Percentiles rank a stretch among this genome's conserved stretches.
Conservation (phyloP, 92 coral and sea anemone genomes). For the Siderastrea siderea region DNA sequence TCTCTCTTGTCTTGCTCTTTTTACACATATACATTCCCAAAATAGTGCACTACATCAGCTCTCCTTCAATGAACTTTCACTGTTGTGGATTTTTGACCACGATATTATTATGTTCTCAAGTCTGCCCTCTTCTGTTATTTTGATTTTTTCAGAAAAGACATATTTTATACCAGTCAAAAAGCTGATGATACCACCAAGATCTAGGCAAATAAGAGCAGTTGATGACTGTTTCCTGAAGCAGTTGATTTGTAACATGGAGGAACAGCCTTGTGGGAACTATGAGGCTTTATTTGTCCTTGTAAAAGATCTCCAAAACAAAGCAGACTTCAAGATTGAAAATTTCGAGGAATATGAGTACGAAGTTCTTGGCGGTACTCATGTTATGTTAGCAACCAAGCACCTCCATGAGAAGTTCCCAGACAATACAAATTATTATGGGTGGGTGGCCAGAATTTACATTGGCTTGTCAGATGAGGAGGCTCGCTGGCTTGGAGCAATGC, state of each 20-base stretch:
- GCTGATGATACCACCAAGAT: constrained; percentile 36
- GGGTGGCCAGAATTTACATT: constrained; percentile 47
- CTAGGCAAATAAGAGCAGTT: constrained; percentile 50
- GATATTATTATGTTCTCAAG: no score
- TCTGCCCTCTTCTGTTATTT: no score
- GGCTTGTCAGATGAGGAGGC: constrained; percentile 70
- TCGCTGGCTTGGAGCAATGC: constrained; percentile 66
- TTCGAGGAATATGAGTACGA: constrained; percentile 38
- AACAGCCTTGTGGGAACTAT: constrained; percentile 50
- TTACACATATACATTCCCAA: no score
- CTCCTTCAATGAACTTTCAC: no score
- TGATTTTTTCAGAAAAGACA: no score
- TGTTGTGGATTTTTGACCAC: no score
- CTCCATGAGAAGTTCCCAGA: constrained; percentile 43
- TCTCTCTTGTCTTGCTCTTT: no score
- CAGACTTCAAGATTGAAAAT: constrained; percentile 18
- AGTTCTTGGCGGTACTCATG: constrained; percentile 68
- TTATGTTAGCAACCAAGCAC: constrained; percentile 46
- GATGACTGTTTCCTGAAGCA: constrained; percentile 34
- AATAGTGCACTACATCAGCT: no score
- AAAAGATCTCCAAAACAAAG: constrained; percentile 7
- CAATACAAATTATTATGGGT: constrained; percentile 14
- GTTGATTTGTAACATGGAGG: constrained; percentile 35
- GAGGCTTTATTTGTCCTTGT: constrained; percentile 42
- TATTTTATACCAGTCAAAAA: constrained; percentile 39